Percentiles rank a stretch among this genome's conserved stretches.
Evolutionary conservation across 2,888 invertebrate species (phyloP).

Genomic region (Sarcophaga caerulescens): DNA sequence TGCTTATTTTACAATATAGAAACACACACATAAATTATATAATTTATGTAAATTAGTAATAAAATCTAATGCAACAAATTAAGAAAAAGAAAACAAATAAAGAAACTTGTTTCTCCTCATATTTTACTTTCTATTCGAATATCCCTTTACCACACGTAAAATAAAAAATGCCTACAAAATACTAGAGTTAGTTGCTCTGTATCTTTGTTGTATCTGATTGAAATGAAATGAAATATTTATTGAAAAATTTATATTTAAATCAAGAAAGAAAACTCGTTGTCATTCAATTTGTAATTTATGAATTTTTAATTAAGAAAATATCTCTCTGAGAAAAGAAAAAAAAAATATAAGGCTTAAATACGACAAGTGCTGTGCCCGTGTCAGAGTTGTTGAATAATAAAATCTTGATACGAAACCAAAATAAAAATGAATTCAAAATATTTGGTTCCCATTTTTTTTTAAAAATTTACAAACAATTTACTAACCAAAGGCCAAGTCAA

Average conservation of each 20-base stretch:
- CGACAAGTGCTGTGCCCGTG: background rate
- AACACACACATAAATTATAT: conserved; percentile 12
- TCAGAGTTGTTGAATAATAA: too few species aligned
- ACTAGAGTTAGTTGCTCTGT: background rate
- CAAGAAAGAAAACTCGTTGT: conserved; percentile 23
- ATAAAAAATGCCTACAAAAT: conserved; percentile 1
- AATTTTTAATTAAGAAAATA: conserved; percentile 41
- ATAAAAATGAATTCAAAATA: too few species aligned
- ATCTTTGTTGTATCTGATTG: background rate
- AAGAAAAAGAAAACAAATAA: background rate
- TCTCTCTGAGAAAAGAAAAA: too few species aligned
- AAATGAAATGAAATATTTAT: background rate
- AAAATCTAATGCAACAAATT: conserved; percentile 12
- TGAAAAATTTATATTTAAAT: background rate
- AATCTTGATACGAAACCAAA: too few species aligned
- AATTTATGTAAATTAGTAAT: conserved; percentile 23
- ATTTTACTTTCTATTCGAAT: background rate
- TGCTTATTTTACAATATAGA: background rate
- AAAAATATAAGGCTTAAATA: background rate
- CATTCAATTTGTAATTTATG: conserved; percentile 26
- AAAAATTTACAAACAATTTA: too few species aligned
- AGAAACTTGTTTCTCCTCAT: background rate
- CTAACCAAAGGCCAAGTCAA: too few species aligned
- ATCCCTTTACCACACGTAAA: background rate
- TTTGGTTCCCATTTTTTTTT: too few species aligned